These are phyloP conservation scores for Drosophila tristis DNA, from an alignment of 1,140 invertebrate genomes.

Conservation along the genomic window DNA sequence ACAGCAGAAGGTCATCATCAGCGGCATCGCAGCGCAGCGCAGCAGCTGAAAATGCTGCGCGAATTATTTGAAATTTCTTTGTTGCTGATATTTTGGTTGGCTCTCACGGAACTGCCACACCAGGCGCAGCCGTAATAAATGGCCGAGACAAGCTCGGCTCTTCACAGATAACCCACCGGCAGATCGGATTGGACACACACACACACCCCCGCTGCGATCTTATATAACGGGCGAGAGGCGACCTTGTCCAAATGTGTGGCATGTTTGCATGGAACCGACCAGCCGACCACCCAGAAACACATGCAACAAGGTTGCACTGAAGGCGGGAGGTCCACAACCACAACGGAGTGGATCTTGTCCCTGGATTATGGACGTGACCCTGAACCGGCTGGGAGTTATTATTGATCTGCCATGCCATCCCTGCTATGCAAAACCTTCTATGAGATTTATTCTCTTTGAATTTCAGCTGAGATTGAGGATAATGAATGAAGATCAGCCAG, in stretches of 20 bases:
- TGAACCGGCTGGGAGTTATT: conserved; percentile 13
- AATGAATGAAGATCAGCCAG: no score
- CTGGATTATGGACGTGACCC: conserved; percentile 20
- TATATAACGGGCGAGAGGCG: conserved; percentile 38
- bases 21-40: no score
- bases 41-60: conserved; percentile 58
- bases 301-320: conserved; percentile 40
- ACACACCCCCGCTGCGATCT: conserved; percentile 40
- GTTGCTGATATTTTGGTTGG: conserved; percentile 22
- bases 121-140: conserved; percentile 29
- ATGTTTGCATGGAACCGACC: conserved; percentile 4
- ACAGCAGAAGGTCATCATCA: conserved; percentile 65
- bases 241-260: conserved; percentile 40
- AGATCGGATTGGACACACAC: conserved; percentile 18
- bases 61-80: conserved; percentile 65
- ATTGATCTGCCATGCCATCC: background rate
- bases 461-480: background rate
- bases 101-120: conserved; percentile 50
- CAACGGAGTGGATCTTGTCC: conserved; percentile 6
- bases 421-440: no score
- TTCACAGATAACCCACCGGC: conserved; percentile 12
- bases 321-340: conserved; percentile 23
- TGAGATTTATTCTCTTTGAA: no score
- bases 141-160: conserved; percentile 14
- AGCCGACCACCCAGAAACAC: conserved; percentile 34